These are phyloP conservation scores for Achatina immaculata DNA, from an alignment of 1,140 invertebrate genomes.

Conservation along the genomic window DNA sequence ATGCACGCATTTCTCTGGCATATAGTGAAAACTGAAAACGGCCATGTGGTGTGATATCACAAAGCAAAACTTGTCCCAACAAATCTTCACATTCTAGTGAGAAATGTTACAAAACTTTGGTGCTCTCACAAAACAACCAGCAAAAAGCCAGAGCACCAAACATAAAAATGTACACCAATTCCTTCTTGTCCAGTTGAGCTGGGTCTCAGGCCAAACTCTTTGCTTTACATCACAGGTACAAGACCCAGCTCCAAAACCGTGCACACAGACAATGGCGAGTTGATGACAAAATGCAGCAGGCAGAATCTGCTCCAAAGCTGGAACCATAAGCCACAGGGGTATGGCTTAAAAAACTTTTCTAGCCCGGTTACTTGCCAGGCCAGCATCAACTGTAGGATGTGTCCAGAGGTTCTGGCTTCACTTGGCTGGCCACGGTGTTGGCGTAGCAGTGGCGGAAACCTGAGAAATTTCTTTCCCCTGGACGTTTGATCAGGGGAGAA, in stretches of 20 bases:
- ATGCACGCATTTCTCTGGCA: not conserved
- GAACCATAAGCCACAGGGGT: constrained; percentile 33
- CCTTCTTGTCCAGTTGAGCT: not conserved
- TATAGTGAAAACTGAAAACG: not conserved
- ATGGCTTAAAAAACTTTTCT: constrained; percentile 18
- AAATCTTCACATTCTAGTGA: not conserved
- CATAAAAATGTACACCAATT: not conserved
- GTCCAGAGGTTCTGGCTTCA: constrained; percentile 43
- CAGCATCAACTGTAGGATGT: constrained; percentile 35
- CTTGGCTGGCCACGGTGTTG: constrained; percentile 28
- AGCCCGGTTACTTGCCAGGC: not conserved
- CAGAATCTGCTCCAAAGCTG: constrained; percentile 7
- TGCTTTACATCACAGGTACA: not conserved
- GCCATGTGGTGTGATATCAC: constrained; percentile 33
- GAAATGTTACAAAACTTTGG: not conserved
- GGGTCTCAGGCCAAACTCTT: not conserved
- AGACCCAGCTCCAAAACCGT: not conserved
- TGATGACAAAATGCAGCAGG: constrained; percentile 19
- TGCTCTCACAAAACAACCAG: not conserved
- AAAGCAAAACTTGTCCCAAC: constrained; percentile 2
- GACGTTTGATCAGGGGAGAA: constrained; percentile 43
- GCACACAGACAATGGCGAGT: constrained; percentile 24
- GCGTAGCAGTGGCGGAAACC: constrained; percentile 44
- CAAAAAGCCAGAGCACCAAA: not conserved
- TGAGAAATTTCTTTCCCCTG: constrained; percentile 39